These are phyloP conservation scores for Acanthacorydalis orientalis DNA, from an alignment of 2,888 invertebrate genomes.

Conservation along the genomic window DNA sequence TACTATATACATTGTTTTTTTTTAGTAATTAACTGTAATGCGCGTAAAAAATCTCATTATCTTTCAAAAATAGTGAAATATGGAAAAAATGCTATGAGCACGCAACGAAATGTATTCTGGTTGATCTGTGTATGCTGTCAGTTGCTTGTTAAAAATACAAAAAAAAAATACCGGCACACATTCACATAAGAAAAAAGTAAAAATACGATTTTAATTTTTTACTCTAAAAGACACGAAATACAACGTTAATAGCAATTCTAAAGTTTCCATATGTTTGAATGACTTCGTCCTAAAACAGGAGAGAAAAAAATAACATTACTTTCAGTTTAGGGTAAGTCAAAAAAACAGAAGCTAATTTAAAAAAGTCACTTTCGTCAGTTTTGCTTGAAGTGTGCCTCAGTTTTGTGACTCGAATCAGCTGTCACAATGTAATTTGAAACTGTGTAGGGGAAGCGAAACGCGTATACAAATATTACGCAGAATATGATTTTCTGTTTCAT, in stretches of 20 bases:
- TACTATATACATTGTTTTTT: too few relatives aligned
- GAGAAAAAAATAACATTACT: neutral
- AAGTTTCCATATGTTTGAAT: neutral
- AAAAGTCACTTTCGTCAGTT: neutral
- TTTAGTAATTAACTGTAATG: too few relatives aligned
- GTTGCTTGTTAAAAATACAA: too few relatives aligned
- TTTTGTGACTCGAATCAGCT: neutral
- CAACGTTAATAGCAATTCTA: neutral
- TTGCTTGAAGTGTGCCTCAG: neutral
- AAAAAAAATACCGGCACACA: too few relatives aligned
- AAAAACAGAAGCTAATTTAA: neutral
- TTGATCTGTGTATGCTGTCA: too few relatives aligned
- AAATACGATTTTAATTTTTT: too few relatives aligned
- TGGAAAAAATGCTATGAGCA: too few relatives aligned
- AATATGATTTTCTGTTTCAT: neutral
- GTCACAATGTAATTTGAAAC: neutral
- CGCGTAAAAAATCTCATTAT: too few relatives aligned
- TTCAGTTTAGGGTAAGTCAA: neutral
- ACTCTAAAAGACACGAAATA: neutral
- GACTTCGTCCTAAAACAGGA: neutral
- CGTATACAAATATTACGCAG: neutral
- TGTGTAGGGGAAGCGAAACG: neutral
- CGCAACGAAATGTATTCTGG: too few relatives aligned
- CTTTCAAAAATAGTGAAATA: too few relatives aligned
- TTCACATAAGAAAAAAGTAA: too few relatives aligned